phyloP scores from a whole-genome alignment of 2,888 invertebrate genomes.

The Sacculina carcini region DNA sequence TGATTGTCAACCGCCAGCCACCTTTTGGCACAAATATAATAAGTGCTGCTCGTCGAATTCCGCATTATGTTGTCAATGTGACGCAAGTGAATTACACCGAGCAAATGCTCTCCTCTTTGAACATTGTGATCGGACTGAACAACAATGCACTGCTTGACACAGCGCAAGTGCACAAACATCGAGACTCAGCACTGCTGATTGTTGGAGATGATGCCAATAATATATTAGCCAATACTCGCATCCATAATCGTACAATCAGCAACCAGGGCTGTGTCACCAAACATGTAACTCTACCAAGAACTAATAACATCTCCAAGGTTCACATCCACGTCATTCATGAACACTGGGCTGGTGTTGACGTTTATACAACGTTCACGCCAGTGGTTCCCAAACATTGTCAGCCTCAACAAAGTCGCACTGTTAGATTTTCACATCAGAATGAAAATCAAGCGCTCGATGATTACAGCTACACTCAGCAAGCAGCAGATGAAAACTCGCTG shows the following conservation, averaged over 20 bases:
- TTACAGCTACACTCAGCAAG: too few species aligned
- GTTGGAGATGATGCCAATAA: constrained; percentile 36
- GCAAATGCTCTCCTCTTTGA: not conserved
- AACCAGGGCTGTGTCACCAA: not conserved
- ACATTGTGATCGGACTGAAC: not conserved
- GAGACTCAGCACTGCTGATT: constrained; percentile 31
- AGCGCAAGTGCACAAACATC: constrained; percentile 19
- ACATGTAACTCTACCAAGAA: not conserved
- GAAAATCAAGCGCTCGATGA: too few species aligned
- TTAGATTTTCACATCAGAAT: too few species aligned
- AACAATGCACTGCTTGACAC: constrained; percentile 3
- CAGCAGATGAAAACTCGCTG: too few species aligned
- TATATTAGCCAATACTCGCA: constrained; percentile 28
- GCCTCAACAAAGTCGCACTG: too few species aligned
- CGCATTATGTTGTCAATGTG: constrained; percentile 29
- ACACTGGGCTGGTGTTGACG: constrained; percentile 13
- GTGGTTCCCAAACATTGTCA: too few species aligned
- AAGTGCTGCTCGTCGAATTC: constrained; percentile 33
- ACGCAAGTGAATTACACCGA: constrained; percentile 18
- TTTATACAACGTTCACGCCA: too few species aligned
- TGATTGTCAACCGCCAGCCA: constrained; percentile 41
- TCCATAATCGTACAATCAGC: constrained; percentile 20
- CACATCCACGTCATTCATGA: constrained; percentile 11
- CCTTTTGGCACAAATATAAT: constrained; percentile 41
- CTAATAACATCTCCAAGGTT: not conserved